phyloP scores from a whole-genome alignment of 2,797 vertebrate genomes.

The Odontamblyopus lacepedii region DNA sequence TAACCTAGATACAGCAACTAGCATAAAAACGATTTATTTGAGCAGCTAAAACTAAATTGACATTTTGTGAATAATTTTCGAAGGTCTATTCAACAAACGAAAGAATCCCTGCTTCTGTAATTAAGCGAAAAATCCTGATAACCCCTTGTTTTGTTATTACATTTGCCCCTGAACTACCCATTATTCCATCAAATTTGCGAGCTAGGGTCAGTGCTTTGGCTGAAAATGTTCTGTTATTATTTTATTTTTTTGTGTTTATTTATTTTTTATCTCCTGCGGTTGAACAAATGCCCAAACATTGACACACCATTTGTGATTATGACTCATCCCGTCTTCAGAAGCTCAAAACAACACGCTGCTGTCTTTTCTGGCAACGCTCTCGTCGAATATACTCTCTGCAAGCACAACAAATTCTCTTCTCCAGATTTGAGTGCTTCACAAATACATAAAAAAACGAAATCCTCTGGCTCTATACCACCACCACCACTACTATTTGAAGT shows the following conservation, averaged over 20 bases:
- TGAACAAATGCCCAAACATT: slow-evolving; percentile 37
- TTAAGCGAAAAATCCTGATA: not conserved
- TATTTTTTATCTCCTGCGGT: slow-evolving; percentile 11
- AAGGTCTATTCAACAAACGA: not conserved
- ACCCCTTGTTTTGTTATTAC: not conserved
- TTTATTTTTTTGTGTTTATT: slow-evolving; percentile 1
- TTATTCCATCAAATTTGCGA: too few relatives aligned
- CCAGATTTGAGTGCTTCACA: too few relatives aligned
- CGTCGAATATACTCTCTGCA: slow-evolving; percentile 27
- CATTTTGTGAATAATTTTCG: not conserved
- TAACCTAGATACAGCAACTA: too few relatives aligned
- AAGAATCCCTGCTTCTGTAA: not conserved
- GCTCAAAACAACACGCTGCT: slow-evolving; percentile 51
- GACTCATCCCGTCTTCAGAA: slow-evolving; percentile 65
- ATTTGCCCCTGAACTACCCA: not conserved
- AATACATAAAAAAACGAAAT: not conserved
- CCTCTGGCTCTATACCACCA: not conserved
- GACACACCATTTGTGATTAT: slow-evolving; percentile 61
- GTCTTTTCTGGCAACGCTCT: slow-evolving; percentile 38
- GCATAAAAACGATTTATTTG: too few relatives aligned
- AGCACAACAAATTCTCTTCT: slow-evolving; percentile 11
- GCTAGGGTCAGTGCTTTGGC: not conserved
- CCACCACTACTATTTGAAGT: not conserved
- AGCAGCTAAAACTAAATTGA: too few relatives aligned
- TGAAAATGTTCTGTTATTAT: not conserved